Evolutionary conservation across 2,113 vertebrate species (phyloP).

Genomic region (Sceloporus undulatus): DNA sequence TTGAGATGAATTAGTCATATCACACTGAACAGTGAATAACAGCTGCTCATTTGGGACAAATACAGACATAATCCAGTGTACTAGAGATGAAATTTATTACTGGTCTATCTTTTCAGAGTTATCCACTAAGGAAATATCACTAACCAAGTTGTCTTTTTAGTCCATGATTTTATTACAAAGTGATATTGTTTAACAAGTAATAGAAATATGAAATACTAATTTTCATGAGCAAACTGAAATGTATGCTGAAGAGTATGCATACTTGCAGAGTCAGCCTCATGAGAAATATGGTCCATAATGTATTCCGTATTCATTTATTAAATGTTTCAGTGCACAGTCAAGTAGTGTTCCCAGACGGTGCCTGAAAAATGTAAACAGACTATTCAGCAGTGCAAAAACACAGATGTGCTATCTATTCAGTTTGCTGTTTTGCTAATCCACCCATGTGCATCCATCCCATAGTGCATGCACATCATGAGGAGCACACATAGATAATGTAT

Average conservation of each 20-base stretch:
- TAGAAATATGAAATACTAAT: background rate
- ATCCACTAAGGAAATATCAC: background rate
- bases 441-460: background rate
- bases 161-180: background rate
- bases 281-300: background rate
- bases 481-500: conserved; percentile 17
- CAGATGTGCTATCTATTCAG: background rate
- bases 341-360: background rate
- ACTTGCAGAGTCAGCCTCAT: background rate
- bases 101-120: background rate
- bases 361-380: background rate
- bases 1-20: background rate
- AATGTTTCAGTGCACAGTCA: background rate
- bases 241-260: background rate
- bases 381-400: background rate
- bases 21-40: background rate
- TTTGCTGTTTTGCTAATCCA: conserved; percentile 21
- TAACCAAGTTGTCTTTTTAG: background rate
- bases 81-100: background rate
- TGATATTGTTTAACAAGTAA: background rate
- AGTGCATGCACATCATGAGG: conserved; percentile 21
- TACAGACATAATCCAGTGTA: background rate
- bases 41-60: background rate
- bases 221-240: background rate
- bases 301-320: background rate